Percentiles rank a stretch among this genome's conserved stretches.
Evolutionary conservation across 2,797 vertebrate genomes (phyloP).

Genomic region (Rhincodon typus): DNA sequence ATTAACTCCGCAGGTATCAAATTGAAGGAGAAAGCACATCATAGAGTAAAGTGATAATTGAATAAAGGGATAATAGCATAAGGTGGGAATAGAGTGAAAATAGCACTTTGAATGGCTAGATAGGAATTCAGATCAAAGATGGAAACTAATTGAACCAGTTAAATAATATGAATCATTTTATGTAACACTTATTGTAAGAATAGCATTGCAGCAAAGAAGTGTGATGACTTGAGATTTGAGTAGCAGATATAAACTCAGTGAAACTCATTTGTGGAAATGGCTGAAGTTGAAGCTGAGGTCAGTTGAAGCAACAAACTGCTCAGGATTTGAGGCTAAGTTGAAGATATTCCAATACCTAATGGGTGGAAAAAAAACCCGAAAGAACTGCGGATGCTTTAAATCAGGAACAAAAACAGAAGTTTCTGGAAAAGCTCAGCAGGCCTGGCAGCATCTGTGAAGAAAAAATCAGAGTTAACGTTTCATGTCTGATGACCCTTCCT

Average conservation of each 20-base stretch:
- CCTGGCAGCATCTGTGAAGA: too few relatives aligned
- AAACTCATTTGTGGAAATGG: background rate
- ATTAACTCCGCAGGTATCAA: background rate
- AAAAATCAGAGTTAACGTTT: too few relatives aligned
- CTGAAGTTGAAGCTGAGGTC: background rate
- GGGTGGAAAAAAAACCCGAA: too few relatives aligned
- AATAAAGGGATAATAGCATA: background rate
- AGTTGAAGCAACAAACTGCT: background rate
- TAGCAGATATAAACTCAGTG: background rate
- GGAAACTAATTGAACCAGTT: background rate
- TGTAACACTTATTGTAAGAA: background rate
- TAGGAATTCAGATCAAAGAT: slow-evolving; percentile 3
- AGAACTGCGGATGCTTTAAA: too few relatives aligned
- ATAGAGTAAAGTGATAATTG: background rate
- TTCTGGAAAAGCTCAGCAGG: too few relatives aligned
- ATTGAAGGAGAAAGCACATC: background rate
- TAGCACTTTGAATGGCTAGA: background rate
- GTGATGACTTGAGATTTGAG: background rate
- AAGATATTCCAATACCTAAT: too few relatives aligned
- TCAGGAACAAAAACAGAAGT: too few relatives aligned
- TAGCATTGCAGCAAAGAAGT: background rate
- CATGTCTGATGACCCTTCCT: too few relatives aligned
- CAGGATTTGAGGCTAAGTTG: background rate
- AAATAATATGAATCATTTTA: background rate
- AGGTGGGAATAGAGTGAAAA: background rate